Conservation (phyloP, 2,113 vertebrate genomes). For the Rhea pennata region DNA sequence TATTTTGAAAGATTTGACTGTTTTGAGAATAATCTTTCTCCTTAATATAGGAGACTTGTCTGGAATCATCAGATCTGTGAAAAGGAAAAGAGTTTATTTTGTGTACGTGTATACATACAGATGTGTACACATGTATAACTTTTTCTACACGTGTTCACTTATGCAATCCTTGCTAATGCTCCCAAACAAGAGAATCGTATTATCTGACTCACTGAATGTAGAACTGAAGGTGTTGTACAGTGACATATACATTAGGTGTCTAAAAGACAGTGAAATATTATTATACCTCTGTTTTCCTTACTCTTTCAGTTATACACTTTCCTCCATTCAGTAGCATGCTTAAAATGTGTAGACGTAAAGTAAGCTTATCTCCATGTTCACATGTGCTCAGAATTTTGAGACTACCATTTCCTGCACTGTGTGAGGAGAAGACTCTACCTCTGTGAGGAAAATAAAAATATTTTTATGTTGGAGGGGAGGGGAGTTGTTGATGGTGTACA, state of each 20-base stretch:
- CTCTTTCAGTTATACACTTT: not conserved
- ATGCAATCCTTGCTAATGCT: not conserved
- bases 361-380: not conserved
- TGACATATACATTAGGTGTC: not conserved
- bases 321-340: not conserved
- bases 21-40: not conserved
- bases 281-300: not conserved
- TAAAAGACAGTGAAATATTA: not conserved
- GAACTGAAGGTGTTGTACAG: not conserved
- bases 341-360: not conserved
- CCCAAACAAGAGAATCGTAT: not conserved
- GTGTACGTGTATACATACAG: too few species aligned
- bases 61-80: not conserved
- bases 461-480: not conserved
- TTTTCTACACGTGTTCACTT: not conserved
- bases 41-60: not conserved
- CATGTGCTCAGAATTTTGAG: not conserved
- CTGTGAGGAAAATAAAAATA: not conserved
- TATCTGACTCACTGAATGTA: not conserved
- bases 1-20: not conserved
- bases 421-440: not conserved
- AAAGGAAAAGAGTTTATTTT: not conserved
- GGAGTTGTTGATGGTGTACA: not conserved
- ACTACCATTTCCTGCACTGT: fast-evolving
- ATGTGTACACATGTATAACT: not conserved